Evolutionary conservation across 2,113 vertebrate species (phyloP).

Genomic region (Cathartes aura): DNA sequence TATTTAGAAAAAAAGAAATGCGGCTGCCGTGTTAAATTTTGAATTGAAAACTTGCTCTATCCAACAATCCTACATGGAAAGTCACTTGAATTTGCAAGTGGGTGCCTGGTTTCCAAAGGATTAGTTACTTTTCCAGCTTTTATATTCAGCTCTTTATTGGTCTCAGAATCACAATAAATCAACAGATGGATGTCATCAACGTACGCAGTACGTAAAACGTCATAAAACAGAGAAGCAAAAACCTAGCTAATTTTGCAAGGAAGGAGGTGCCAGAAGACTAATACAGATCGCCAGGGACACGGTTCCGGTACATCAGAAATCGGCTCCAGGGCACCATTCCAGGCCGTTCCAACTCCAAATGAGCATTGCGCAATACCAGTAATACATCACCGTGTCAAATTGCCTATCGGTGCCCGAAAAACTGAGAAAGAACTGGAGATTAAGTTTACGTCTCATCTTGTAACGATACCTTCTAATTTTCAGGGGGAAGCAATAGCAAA

Average conservation of each 20-base stretch:
- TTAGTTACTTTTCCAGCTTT: neutral
- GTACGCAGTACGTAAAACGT: neutral
- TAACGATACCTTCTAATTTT: neutral
- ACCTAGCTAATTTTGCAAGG: neutral
- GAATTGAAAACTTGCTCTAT: neutral
- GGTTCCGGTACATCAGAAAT: neutral
- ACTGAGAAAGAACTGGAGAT: neutral
- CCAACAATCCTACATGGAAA: neutral
- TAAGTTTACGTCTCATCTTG: rapidly evolving
- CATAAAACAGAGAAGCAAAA: neutral
- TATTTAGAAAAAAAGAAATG: neutral
- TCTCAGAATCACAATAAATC: neutral
- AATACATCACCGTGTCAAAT: neutral
- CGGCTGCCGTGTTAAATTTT: neutral
- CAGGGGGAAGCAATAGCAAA: neutral
- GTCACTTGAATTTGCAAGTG: neutral
- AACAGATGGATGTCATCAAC: constrained; percentile 8
- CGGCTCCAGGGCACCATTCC: neutral
- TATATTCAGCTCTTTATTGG: neutral
- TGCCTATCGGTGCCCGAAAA: neutral
- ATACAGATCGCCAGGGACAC: neutral
- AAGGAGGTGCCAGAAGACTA: neutral
- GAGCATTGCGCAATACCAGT: neutral
- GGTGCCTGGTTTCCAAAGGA: neutral
- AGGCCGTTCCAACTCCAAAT: rapidly evolving